These are phyloP conservation scores for Torymus tubicola DNA, from an alignment of 2,888 invertebrate genomes.

Conservation along the genomic window DNA sequence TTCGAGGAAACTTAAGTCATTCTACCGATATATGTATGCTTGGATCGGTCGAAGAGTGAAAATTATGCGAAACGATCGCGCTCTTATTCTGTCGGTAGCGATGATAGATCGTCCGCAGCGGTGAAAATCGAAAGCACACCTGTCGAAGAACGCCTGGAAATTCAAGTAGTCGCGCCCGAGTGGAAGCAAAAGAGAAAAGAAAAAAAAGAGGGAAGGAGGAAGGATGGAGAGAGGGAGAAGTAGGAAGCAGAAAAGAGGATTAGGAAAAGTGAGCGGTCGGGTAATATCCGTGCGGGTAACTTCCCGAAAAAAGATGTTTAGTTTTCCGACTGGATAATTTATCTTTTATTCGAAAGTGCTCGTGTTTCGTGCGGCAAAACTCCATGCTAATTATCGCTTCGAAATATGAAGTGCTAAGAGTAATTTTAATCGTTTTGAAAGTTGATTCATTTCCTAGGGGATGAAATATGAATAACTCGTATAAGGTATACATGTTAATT, in stretches of 20 bases:
- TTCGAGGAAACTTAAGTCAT: no score
- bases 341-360: no score
- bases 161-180: slow-evolving; percentile 15
- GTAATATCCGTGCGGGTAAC: neutral
- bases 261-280: slow-evolving; percentile 51
- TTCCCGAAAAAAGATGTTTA: neutral
- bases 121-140: slow-evolving; percentile 56
- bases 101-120: slow-evolving; percentile 44
- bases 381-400: no score
- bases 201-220: neutral
- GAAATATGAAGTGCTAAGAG: no score
- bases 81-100: slow-evolving; percentile 36
- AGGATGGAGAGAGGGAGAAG: neutral
- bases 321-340: no score
- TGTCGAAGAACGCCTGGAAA: slow-evolving; percentile 38
- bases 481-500: no score
- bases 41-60: neutral
- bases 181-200: slow-evolving; percentile 13
- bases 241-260: slow-evolving; percentile 26
- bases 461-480: no score
- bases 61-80: slow-evolving; percentile 2
- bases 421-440: no score
- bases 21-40: neutral
- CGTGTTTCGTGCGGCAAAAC: no score
- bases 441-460: no score